A percentile compares a stretch with the other conserved stretches of the same genome.
These are phyloP conservation scores for Platycnemis pennipes DNA, from an alignment of 2,888 invertebrate species.

Conservation along the genomic window DNA sequence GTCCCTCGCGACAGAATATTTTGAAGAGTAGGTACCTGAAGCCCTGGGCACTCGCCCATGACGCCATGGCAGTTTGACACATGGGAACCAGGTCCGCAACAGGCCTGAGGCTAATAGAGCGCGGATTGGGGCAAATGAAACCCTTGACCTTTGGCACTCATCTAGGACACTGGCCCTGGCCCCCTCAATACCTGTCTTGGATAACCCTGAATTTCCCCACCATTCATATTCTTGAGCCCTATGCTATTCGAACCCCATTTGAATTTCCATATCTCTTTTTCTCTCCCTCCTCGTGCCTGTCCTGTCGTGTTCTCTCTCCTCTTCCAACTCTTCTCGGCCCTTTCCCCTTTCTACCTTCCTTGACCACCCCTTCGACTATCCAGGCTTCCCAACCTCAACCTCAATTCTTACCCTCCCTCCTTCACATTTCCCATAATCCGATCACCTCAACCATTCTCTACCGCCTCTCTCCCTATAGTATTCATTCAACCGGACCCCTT, in stretches of 20 bases:
- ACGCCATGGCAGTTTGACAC: not conserved
- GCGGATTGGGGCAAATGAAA: slow-evolving; percentile 1
- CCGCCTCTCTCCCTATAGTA: not conserved
- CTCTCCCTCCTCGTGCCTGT: not conserved
- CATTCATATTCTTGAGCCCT: not conserved
- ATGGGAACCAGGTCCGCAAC: not conserved
- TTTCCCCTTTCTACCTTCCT: not conserved
- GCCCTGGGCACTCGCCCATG: not conserved
- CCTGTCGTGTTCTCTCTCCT: not conserved
- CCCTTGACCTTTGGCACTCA: slow-evolving; percentile 1
- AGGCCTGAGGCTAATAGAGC: not conserved
- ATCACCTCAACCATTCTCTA: slow-evolving; percentile 52
- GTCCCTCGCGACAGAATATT: not conserved
- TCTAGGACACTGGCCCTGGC: not conserved
- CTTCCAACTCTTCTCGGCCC: not conserved
- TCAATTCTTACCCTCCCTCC: not conserved
- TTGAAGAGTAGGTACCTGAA: not conserved
- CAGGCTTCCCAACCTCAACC: not conserved
- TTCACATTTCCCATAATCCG: slow-evolving; percentile 49
- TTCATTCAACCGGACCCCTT: slow-evolving; percentile 24
- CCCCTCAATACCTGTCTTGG: not conserved
- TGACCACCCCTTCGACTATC: not conserved
- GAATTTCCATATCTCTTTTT: not conserved
- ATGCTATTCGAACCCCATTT: not conserved
- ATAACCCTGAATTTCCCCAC: not conserved